Evolutionary conservation across 1,140 invertebrate genomes (phyloP).

Genomic region (Lordiphosa stackelbergi): DNA sequence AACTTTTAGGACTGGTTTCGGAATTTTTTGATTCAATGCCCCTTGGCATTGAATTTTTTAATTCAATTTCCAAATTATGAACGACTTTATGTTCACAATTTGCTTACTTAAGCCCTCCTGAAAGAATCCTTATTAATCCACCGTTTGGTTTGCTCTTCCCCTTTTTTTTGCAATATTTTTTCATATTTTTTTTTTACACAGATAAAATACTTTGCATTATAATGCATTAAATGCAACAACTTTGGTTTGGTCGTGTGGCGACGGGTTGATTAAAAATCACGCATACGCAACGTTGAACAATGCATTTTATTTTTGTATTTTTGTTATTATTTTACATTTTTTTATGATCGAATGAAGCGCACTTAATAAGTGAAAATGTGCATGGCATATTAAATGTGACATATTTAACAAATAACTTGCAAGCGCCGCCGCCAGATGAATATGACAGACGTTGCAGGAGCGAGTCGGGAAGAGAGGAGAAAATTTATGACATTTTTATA

Average conservation of each 20-base stretch:
- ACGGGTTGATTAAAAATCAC: slow-evolving; percentile 56
- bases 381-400: slow-evolving; percentile 59
- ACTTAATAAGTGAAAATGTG: slow-evolving; percentile 62
- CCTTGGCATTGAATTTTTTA: no score
- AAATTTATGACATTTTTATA: slow-evolving; percentile 49
- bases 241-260: slow-evolving; percentile 1
- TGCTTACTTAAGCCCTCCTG: no score
- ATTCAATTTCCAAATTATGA: no score
- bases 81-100: no score
- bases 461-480: slow-evolving; percentile 5
- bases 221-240: slow-evolving; percentile 35
- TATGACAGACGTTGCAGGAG: slow-evolving; percentile 35
- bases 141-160: no score
- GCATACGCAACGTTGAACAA: slow-evolving; percentile 50
- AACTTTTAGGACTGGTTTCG: no score
- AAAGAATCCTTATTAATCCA: no score
- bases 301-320: slow-evolving; percentile 24
- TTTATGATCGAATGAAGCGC: slow-evolving; percentile 43
- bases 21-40: no score
- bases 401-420: slow-evolving; percentile 58
- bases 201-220: slow-evolving; percentile 45
- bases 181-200: no score
- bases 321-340: slow-evolving; percentile 15
- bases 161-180: no score
- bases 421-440: slow-evolving; percentile 36